Evolutionary conservation across 2,113 vertebrate species (phyloP).

Genomic region (Dryoscopus gambensis): DNA sequence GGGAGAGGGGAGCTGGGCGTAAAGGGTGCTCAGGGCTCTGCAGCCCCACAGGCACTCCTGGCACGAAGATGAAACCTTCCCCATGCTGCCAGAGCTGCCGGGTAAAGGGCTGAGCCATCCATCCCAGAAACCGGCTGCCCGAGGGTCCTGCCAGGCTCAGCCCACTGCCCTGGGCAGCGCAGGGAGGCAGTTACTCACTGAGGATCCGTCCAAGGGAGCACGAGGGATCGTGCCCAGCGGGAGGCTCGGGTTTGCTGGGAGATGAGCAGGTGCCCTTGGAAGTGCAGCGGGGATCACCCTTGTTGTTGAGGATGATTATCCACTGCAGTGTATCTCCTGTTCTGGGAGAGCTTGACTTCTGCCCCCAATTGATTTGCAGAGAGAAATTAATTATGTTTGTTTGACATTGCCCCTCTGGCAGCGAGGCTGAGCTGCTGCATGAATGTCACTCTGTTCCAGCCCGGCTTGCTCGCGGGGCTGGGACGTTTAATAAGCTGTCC

Average conservation of each 20-base stretch:
- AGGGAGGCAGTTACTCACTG: not conserved
- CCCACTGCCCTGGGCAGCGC: not conserved
- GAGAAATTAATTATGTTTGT: conserved; percentile 23
- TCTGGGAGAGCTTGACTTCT: not conserved
- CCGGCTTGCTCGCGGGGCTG: not conserved
- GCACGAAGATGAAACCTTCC: not conserved
- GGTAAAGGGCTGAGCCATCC: not conserved
- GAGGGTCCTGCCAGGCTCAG: not conserved
- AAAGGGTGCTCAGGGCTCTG: not conserved
- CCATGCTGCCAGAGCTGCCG: fast-evolving
- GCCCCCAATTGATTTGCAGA: conserved; percentile 9
- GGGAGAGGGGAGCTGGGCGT: not conserved
- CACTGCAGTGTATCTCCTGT: not conserved
- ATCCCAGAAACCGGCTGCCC: not conserved
- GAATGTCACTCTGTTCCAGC: not conserved
- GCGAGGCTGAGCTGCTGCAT: not conserved
- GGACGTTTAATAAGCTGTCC: not conserved
- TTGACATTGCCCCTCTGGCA: not conserved
- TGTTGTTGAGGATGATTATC: not conserved
- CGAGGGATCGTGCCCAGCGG: not conserved
- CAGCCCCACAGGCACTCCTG: fast-evolving
- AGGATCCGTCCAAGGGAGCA: not conserved
- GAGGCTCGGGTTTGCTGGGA: not conserved
- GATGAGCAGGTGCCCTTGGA: not conserved
- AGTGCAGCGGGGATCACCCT: fast-evolving